A percentile compares a stretch with the other conserved stretches of the same genome.
Conservation (phyloP, 2,113 vertebrate genomes). For the Neofelis nebulosa region DNA sequence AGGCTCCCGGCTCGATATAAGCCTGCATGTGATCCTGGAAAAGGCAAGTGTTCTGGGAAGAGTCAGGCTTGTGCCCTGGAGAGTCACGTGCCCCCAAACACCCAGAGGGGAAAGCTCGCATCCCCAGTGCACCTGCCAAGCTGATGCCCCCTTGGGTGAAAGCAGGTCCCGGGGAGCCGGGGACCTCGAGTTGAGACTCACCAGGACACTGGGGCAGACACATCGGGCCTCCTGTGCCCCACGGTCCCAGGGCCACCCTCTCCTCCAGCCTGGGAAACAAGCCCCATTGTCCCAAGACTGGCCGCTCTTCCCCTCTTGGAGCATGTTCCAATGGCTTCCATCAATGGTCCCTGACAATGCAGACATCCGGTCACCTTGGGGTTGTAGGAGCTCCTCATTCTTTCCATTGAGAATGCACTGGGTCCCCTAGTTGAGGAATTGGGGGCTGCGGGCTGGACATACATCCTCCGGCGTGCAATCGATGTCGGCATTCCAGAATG, state of each 20-base stretch:
- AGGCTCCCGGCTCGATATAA: not conserved
- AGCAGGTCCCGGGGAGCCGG: not conserved
- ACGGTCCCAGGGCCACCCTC: no score
- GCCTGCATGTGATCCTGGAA: not conserved
- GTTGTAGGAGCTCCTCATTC: rapidly evolving
- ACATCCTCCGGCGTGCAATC: no score
- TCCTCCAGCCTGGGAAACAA: not conserved
- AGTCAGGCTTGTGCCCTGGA: not conserved
- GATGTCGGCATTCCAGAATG: not conserved
- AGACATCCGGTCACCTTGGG: no score
- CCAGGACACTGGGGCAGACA: not conserved
- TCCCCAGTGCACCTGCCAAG: rapidly evolving
- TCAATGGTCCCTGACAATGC: not conserved
- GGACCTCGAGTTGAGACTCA: not conserved
- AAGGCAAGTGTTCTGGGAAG: not conserved
- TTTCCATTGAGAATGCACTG: not conserved
- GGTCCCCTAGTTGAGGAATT: not conserved
- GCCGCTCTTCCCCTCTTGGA: not conserved
- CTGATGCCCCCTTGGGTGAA: not conserved
- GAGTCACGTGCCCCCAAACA: not conserved
- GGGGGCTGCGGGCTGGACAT: not conserved
- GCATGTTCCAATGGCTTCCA: not conserved
- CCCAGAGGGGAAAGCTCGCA: not conserved
- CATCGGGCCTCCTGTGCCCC: not conserved
- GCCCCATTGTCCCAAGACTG: not conserved